Evolutionary conservation across 2,797 vertebrate genomes (phyloP), one percentile per base, ranked within the genome.

Genomic region (Masticophis lateralis): DNA sequence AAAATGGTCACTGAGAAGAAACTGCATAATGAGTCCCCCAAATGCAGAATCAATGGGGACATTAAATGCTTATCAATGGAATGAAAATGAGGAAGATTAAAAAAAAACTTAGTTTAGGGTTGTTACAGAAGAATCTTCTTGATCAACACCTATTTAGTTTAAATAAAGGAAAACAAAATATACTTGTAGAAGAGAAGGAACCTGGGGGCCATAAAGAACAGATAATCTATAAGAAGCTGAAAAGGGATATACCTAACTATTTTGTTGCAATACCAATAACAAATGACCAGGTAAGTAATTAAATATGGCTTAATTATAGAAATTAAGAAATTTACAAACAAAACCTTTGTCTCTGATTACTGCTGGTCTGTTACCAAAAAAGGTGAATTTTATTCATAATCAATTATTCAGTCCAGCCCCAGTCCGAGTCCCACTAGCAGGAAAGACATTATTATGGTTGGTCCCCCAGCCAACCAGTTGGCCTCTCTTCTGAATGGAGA

Each of bases 241-340:
- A 11, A 16, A 90, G 20, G 25, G 90, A 95, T 4, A 1, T 66
- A 87, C 95, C 96, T 43, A 97, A 97, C 95, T 97, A 97, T 88
- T 97, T 97, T 95, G 97, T 97, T 43, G 94, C 95, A 47, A 94
- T 97, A 86, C 96, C 96, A 92, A 86, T 97, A 93, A 96, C 61
- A 87, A 89, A 96, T 93, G 95, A 97, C 60, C 92, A 97, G 96
- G 96, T 97, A 97, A 27, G 92, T 92, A 32, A 47, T 43, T 83
- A 16, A 92, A 94, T 1, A 47, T 93, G 22, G 51, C 90, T 0
- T 25, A 87, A 74, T 59, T 88, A 37, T 47, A 37, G 61, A 79
- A 32, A 57, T 28, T 47, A 86, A 57, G 32, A 74, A 11, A 55
- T 7, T 2, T 43, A 92, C 90, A 47, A 55, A 16, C 51, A 55